Evolutionary conservation across 2,888 invertebrate genomes (phyloP).

Genomic region (Gastracanthus pulcherrimus): DNA sequence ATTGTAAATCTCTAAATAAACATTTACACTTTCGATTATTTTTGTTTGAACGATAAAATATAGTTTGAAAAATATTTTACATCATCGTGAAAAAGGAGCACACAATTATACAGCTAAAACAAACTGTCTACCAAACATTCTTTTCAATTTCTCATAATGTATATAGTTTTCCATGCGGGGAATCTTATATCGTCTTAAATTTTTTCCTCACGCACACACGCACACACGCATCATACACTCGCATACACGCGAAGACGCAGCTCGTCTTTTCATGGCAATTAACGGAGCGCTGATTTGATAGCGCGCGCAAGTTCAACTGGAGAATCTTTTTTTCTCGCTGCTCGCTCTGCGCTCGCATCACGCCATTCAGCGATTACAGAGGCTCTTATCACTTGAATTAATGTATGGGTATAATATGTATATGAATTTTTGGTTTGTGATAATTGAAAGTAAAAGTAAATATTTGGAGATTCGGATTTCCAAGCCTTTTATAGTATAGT

Average conservation of each 20-base stretch:
- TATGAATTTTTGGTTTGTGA: background rate
- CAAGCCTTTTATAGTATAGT: background rate
- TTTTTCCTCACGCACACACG: background rate
- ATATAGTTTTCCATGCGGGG: background rate
- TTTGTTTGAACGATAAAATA: background rate
- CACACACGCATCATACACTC: background rate
- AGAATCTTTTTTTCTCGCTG: background rate
- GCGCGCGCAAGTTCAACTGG: constrained; percentile 27
- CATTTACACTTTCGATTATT: background rate
- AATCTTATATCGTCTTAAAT: background rate
- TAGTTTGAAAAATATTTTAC: no score
- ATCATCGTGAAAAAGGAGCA: no score
- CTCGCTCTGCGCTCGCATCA: constrained; percentile 35
- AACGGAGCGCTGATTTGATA: constrained; percentile 28
- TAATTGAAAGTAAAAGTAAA: background rate
- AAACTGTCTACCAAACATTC: no score
- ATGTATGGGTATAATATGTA: background rate
- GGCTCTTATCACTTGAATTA: background rate
- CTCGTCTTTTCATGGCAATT: constrained; percentile 39
- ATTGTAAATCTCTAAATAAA: constrained; percentile 1
- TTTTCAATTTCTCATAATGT: background rate
- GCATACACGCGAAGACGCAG: background rate
- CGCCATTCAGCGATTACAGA: constrained; percentile 42
- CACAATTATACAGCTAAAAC: no score
- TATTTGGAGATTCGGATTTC: background rate